These are phyloP conservation scores for Drosophila acutilabella DNA, from an alignment of 2,888 invertebrate genomes.

Conservation along the genomic window DNA sequence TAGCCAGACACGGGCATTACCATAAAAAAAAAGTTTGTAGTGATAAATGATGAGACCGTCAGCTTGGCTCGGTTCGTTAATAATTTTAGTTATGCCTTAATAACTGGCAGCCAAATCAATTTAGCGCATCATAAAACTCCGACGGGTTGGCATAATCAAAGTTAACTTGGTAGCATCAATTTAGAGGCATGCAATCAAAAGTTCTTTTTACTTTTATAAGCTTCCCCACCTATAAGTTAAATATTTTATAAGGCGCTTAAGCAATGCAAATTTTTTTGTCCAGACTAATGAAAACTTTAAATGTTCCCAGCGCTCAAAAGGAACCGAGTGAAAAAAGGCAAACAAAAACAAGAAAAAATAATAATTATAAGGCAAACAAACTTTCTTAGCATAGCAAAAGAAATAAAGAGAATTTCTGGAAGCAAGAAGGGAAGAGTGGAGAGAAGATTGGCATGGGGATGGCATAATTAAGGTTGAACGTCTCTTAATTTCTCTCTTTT, in stretches of 20 bases:
- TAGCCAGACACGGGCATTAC: constrained; percentile 36
- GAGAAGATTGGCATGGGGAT: neutral
- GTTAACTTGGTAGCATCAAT: constrained; percentile 43
- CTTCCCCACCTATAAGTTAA: constrained; percentile 2
- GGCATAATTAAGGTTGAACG: constrained; percentile 76
- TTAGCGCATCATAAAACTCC: constrained; percentile 70
- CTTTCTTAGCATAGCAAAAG: constrained; percentile 50
- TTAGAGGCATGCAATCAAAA: constrained; percentile 53
- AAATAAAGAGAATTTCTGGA: constrained; percentile 18
- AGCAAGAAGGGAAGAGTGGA: too few relatives aligned
- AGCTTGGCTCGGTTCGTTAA: constrained; percentile 64
- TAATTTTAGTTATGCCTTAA: constrained; percentile 77
- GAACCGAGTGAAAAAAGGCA: constrained; percentile 36
- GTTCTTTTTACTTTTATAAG: constrained; percentile 30
- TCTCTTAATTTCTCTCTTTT: constrained; percentile 63
- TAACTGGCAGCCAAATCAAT: constrained; percentile 73
- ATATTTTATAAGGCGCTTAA: constrained; percentile 36
- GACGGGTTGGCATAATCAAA: constrained; percentile 53
- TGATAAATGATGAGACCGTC: constrained; percentile 75
- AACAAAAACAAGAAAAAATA: constrained; percentile 11
- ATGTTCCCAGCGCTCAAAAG: constrained; percentile 39
- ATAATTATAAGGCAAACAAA: constrained; percentile 49
- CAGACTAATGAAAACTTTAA: constrained; percentile 60
- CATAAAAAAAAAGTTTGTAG: constrained; percentile 52
- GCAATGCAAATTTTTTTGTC: constrained; percentile 51